Evolutionary conservation across 2,888 invertebrate species (phyloP).

Genomic region (Aricia artaxerxes): DNA sequence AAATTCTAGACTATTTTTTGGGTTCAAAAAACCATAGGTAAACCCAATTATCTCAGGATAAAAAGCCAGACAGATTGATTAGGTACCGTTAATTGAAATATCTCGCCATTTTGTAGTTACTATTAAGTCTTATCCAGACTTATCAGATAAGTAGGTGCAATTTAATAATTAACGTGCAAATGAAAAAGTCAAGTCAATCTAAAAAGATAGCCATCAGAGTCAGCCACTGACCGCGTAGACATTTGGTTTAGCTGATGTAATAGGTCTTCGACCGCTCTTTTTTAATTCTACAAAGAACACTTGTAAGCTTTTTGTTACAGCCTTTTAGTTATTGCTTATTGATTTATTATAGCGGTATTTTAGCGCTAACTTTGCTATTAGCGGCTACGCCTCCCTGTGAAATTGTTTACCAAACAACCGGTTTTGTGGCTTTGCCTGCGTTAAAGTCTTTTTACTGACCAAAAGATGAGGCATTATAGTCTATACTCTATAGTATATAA

Average conservation of each 20-base stretch:
- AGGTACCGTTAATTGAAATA: background rate
- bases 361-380: background rate
- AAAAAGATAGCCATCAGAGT: slow-evolving; percentile 31
- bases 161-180: slow-evolving; percentile 11
- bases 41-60: background rate
- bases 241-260: slow-evolving; percentile 64
- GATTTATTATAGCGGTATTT: slow-evolving; percentile 53
- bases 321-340: slow-evolving; percentile 60
- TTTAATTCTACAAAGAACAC: slow-evolving; percentile 52
- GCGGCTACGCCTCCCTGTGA: background rate
- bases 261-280: slow-evolving; percentile 53
- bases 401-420: background rate
- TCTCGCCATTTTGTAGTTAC: background rate
- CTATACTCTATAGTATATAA: no score
- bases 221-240: slow-evolving; percentile 37
- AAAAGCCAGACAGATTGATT: background rate
- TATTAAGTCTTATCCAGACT: background rate
- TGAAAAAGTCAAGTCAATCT: slow-evolving; percentile 16
- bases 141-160: background rate
- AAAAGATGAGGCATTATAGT: background rate
- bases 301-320: slow-evolving; percentile 62
- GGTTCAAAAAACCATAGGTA: no score
- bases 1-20: background rate
- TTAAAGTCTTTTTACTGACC: background rate
- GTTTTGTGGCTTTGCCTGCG: background rate